Percentiles rank a stretch among this genome's conserved stretches.
Conservation (phyloP, 2,797 vertebrate species). For the Enoplosus armatus region DNA sequence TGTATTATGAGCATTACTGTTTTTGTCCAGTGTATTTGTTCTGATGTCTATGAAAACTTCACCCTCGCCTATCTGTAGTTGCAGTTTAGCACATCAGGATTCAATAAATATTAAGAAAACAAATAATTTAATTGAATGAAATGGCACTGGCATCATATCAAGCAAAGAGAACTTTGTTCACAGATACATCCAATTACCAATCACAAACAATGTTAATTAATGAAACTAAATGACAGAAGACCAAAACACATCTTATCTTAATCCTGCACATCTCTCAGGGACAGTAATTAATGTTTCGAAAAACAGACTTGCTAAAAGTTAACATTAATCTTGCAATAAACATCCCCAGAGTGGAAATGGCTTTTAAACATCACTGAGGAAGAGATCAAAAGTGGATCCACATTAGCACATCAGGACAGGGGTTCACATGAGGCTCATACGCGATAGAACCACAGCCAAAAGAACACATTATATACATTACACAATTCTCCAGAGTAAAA, state of each 20-base stretch:
- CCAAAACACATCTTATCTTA: slow-evolving; percentile 24
- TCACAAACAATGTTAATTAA: slow-evolving; percentile 5
- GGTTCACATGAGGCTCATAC: slow-evolving; percentile 11
- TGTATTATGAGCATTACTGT: not conserved
- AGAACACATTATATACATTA: slow-evolving; percentile 18
- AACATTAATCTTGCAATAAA: slow-evolving; percentile 10
- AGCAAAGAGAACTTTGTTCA: slow-evolving; percentile 4
- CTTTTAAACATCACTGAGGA: slow-evolving; percentile 10
- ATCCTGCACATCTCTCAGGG: slow-evolving; percentile 20
- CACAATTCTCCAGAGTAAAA: slow-evolving; percentile 28
- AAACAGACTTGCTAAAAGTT: not conserved
- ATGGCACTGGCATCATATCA: not conserved
- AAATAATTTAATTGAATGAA: not conserved
- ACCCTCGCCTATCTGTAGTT: not conserved
- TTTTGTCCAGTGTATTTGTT: not conserved
- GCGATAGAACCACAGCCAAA: not conserved
- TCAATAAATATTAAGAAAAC: too few relatives aligned
- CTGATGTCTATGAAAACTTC: not conserved
- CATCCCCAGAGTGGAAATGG: not conserved
- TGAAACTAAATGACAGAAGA: slow-evolving; percentile 25
- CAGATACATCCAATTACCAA: slow-evolving; percentile 30
- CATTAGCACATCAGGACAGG: not conserved
- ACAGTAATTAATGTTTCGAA: slow-evolving; percentile 22
- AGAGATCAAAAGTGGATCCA: slow-evolving; percentile 18
- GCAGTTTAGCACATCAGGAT: too few relatives aligned